Evolutionary conservation across 2,113 vertebrate genomes (phyloP), one percentile per base, ranked within the genome.

Genomic region (Ceyx melanurus): DNA sequence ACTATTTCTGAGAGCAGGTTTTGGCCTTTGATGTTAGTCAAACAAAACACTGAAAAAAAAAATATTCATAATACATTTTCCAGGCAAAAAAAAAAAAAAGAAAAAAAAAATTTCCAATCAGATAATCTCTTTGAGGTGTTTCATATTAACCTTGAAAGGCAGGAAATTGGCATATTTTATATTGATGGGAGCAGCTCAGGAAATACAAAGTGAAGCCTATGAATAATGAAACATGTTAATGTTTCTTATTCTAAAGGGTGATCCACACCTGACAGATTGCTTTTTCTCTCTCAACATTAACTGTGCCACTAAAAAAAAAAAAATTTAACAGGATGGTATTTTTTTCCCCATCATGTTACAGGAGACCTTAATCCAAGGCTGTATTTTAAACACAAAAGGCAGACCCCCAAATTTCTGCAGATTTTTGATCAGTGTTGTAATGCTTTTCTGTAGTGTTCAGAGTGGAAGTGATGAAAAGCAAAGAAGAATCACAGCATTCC

Each of bases 151-250:
- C 82, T 86, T 90, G 88, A 92, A 93, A 96, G 94, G 86, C 96
- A 95, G 91, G 93, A 96, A 97, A 96, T 92, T 79, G 95, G 48
- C 92, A 93, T 70, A 37, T 97, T 94, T 91, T 91, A 86, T 95
- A 94, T 82, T n/a, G 89, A 92, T 56, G 76, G 87, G 77, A 88
- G 54, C 79, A 80, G 89, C 84, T 89, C 53, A 56, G 92, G 89
- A 95, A 95, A 84, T 48, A 85, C 11, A 13, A 88, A 88, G 92
- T 3, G 77, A 89, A 94, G 90, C 15, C 83, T 18, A 48, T 89
- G 95, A 96, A 94, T 95, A 95, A 94, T 82, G 92, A 50, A 88
- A 86, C 74, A 89, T 92, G 61, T 87, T 68, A 78, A 92, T 60
- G 61, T 76, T 94, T 90, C 92, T 56, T 20, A 37, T 71, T 89